Evolutionary conservation across 2,888 invertebrate genomes (phyloP).

Genomic region (Netelia inedita): DNA sequence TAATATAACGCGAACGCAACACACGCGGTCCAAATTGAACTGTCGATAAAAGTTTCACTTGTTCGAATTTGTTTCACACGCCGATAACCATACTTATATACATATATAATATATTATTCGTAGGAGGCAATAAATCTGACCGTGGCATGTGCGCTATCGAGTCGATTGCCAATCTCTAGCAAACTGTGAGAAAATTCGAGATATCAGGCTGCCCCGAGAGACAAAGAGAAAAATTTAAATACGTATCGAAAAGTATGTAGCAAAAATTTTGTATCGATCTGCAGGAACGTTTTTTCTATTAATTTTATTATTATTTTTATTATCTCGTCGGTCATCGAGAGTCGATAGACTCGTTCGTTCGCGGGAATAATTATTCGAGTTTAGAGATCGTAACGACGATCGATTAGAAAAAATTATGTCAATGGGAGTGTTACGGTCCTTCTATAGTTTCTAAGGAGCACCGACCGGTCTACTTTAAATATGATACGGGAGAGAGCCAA

Average conservation of each 20-base stretch:
- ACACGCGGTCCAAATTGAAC: constrained; percentile 66
- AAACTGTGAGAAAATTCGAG: constrained; percentile 38
- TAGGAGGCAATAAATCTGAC: constrained; percentile 39
- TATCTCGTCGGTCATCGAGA: no score
- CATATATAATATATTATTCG: constrained; percentile 44
- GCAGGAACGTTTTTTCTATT: neutral
- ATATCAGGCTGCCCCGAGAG: neutral
- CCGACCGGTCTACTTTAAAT: constrained; percentile 41
- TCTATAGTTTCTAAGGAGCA: constrained; percentile 30
- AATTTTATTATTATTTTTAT: neutral
- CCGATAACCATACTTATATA: constrained; percentile 37
- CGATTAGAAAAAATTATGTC: constrained; percentile 49
- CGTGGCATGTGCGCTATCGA: constrained; percentile 37
- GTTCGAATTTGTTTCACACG: constrained; percentile 60
- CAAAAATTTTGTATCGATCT: neutral
- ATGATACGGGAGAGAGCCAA: constrained; percentile 23
- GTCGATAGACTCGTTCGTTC: neutral
- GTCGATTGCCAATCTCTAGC: constrained; percentile 24
- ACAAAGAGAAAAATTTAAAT: neutral
- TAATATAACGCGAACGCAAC: constrained; percentile 57
- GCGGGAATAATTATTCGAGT: neutral
- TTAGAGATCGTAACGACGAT: constrained; percentile 47
- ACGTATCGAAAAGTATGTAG: neutral
- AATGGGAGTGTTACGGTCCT: constrained; percentile 36
- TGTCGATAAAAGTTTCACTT: constrained; percentile 70